Evolutionary conservation across 1,140 invertebrate genomes (phyloP).

Genomic region (Apis mellifera): Amel_HAv3.1 CM009941.2:15821001-15821500

Average conservation of each 20-base stretch:
- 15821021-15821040: conserved; percentile 9
- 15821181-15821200: conserved; percentile 77
- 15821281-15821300: conserved; percentile 74
- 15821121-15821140: neutral
- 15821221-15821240: conserved; percentile 77
- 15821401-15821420: conserved; percentile 68
- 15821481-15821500: conserved; percentile 69
- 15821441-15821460: conserved; percentile 38
- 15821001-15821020: conserved; percentile 12
- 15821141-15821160: conserved; percentile 4
- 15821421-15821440: conserved; percentile 66
- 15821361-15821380: neutral
- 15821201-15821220: conserved; percentile 73
- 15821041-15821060: conserved; percentile 17
- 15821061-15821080: conserved; percentile 59
- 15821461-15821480: conserved; percentile 47
- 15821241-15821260: conserved; percentile 71
- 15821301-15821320: conserved; percentile 75
- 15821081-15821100: conserved; percentile 26
- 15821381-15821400: conserved; percentile 7
- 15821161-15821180: conserved; percentile 71
- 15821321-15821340: conserved; percentile 20
- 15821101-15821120: conserved; percentile 10
- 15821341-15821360: neutral
- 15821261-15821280: conserved; percentile 70